Conservation (phyloP, 2,113 vertebrate species). For the Oreocharis arfaki region DNA sequence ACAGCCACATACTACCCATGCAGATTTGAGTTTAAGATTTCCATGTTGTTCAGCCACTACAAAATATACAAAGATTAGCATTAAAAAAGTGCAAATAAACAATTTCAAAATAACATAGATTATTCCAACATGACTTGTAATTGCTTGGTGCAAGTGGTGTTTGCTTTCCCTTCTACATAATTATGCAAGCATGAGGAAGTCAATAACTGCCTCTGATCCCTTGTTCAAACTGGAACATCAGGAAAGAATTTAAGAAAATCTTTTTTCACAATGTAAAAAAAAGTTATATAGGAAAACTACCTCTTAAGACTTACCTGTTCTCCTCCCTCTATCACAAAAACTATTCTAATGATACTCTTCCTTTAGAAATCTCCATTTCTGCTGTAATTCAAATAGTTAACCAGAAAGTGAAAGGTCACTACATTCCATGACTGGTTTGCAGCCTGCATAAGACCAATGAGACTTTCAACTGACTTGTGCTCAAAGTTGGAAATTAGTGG, state of each 20-base stretch:
- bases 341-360: not conserved
- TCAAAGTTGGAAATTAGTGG: not conserved
- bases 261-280: not conserved
- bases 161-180: conserved; percentile 43
- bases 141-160: not conserved
- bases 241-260: not conserved
- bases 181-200: conserved; percentile 59
- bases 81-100: conserved; percentile 1
- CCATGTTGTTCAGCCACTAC: not conserved
- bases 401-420: conserved; percentile 43
- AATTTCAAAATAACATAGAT: not conserved
- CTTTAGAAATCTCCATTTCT: not conserved
- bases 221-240: not conserved
- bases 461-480: not conserved
- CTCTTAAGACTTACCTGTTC: not conserved
- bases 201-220: conserved; percentile 10
- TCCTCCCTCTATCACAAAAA: not conserved
- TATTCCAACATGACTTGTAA: conserved; percentile 7
- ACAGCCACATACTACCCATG: not conserved
- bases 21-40: not conserved
- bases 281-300: not conserved
- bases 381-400: not conserved
- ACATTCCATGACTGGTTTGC: conserved; percentile 13
- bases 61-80: not conserved
- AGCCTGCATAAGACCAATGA: not conserved